Evolutionary conservation across 2,797 vertebrate genomes (phyloP).

Genomic region (Silurus lanzhouensis): DNA sequence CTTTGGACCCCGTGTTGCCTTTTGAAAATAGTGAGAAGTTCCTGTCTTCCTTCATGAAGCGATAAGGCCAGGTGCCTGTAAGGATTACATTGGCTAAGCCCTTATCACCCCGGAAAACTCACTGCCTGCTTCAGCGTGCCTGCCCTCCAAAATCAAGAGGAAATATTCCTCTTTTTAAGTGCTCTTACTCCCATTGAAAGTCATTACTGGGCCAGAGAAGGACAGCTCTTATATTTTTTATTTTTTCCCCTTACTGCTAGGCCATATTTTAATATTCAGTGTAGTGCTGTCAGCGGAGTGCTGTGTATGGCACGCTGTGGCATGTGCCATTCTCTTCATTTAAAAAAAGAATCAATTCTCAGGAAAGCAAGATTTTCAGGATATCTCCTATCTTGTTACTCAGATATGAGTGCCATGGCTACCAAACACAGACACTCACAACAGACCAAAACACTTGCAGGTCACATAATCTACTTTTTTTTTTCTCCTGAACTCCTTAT

Average conservation of each 20-base stretch:
- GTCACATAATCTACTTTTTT: background rate
- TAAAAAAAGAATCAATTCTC: constrained; percentile 21
- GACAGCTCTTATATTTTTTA: constrained; percentile 16
- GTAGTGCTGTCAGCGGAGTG: constrained; percentile 13
- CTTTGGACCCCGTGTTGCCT: constrained; percentile 36
- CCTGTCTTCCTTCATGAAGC: constrained; percentile 51
- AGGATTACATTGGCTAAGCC: constrained; percentile 61
- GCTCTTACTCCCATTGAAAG: constrained; percentile 59
- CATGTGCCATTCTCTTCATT: constrained; percentile 44
- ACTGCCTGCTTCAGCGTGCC: constrained; percentile 51
- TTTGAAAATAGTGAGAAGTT: constrained; percentile 53
- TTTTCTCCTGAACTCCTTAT: background rate
- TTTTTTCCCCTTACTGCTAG: background rate
- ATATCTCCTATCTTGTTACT: background rate
- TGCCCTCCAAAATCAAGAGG: constrained; percentile 58
- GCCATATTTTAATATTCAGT: constrained; percentile 32
- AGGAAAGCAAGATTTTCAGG: background rate
- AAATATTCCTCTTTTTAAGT: constrained; percentile 59
- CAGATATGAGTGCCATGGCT: background rate
- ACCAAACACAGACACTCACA: background rate
- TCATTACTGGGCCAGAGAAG: constrained; percentile 56
- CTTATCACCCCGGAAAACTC: constrained; percentile 60
- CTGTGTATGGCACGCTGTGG: constrained; percentile 21
- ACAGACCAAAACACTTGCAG: background rate
- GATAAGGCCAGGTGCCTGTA: constrained; percentile 58